Conservation (phyloP, 2,113 vertebrate species). For the Sula dactylatra region DNA sequence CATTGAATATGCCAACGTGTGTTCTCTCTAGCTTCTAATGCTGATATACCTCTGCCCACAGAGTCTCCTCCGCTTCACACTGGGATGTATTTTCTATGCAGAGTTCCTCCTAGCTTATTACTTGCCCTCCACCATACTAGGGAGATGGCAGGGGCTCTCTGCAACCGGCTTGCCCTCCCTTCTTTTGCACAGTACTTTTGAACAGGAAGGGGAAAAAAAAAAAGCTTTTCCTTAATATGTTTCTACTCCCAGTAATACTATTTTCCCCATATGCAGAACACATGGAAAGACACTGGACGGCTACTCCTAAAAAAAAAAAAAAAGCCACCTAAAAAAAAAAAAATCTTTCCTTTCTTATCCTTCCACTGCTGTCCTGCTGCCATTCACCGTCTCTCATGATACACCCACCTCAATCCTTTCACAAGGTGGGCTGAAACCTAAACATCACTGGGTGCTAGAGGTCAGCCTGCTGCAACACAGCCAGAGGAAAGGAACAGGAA, state of each 20-base stretch:
- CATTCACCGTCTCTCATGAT: neutral
- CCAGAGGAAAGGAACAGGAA: neutral
- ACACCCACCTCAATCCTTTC: neutral
- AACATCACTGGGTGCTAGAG: neutral
- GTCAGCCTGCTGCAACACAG: neutral
- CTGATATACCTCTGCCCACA: neutral
- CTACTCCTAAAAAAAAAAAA: neutral
- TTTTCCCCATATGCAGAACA: neutral
- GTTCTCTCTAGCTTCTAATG: conserved; percentile 5
- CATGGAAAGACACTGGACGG: neutral
- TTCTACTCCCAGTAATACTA: neutral
- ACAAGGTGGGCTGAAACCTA: neutral
- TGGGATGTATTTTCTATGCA: neutral
- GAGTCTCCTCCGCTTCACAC: neutral
- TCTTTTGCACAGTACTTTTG: neutral
- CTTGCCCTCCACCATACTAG: neutral
- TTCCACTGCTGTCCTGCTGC: neutral
- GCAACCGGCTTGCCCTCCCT: neutral
- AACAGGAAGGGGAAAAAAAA: neutral
- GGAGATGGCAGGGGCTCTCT: neutral
- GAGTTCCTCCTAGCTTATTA: neutral
- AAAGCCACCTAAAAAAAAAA: neutral
- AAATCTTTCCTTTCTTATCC: neutral
- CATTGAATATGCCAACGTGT: neutral
- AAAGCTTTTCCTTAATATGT: neutral